Conservation (phyloP, 53 echinoderm and acorn worm species). For the Apostichopus leukothele region DNA sequence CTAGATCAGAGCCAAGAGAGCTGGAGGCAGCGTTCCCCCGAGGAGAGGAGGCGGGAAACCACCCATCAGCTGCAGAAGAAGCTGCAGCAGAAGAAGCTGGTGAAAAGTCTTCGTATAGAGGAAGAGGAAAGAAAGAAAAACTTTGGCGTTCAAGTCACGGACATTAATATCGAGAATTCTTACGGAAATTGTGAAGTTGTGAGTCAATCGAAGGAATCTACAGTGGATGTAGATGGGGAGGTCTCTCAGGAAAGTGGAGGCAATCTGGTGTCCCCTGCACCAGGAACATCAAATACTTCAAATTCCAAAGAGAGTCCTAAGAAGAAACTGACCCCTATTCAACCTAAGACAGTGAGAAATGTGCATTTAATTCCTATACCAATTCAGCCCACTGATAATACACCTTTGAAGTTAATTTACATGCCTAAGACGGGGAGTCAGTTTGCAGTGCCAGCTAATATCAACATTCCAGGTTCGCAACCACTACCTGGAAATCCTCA, state of each 20-base stretch:
- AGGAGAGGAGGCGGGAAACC: constrained; percentile 83
- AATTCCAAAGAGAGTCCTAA: constrained; percentile 88
- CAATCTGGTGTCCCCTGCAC: constrained; percentile 19
- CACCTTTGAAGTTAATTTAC: constrained; percentile 37
- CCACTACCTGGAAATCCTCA: constrained; percentile 40
- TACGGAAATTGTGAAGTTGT: not conserved
- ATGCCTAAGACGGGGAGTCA: constrained; percentile 27
- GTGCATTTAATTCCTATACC: constrained; percentile 38
- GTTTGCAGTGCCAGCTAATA: constrained; percentile 37
- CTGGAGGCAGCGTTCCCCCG: constrained; percentile 65
- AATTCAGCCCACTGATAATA: constrained; percentile 31
- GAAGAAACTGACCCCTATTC: constrained; percentile 80
- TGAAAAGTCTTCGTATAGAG: constrained; percentile 64
- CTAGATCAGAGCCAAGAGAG: constrained; percentile 30
- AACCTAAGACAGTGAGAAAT: constrained; percentile 90
- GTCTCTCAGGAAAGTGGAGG: not conserved
- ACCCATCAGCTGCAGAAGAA: constrained; percentile 84
- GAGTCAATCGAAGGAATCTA: constrained; percentile 2
- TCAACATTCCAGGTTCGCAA: constrained; percentile 38
- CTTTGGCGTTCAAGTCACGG: constrained; percentile 46
- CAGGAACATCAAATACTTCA: constrained; percentile 10
- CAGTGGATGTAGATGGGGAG: not conserved
- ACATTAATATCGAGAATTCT: constrained; percentile 22
- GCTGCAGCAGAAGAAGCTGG: constrained; percentile 82
- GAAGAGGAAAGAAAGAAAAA: constrained; percentile 55